A percentile compares a stretch with the other conserved stretches of the same genome.
Evolutionary conservation across 2,888 invertebrate species (phyloP).

Genomic region (Herminia tarsipennalis): DNA sequence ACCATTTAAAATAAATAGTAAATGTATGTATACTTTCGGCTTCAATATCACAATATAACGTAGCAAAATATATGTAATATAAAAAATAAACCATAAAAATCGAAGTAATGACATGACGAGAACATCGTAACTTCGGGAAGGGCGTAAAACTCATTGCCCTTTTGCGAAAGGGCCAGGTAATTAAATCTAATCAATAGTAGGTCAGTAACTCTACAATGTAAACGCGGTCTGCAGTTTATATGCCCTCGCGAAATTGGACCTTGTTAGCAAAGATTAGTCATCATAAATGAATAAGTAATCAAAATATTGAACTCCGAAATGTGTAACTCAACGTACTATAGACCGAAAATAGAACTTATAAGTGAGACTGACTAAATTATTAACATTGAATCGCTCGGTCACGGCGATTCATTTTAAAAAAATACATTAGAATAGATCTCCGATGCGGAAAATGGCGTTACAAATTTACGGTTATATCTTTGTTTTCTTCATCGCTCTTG

Average conservation of each 20-base stretch:
- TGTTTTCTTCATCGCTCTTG: conserved; percentile 21
- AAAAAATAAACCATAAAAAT: no score
- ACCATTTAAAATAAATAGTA: no score
- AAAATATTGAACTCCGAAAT: conserved; percentile 26
- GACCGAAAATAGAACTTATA: conserved; percentile 11
- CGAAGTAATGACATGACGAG: no score
- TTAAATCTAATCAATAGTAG: conserved; percentile 44
- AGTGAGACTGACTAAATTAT: conserved; percentile 20
- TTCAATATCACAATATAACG: neutral
- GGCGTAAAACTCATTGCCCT: conserved; percentile 16
- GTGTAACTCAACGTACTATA: neutral
- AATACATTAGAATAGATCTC: conserved; percentile 69
- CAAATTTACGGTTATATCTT: conserved; percentile 60
- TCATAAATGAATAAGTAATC: conserved; percentile 57
- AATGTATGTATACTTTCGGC: conserved; percentile 2
- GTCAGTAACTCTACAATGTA: conserved; percentile 37
- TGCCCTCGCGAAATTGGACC: conserved; percentile 48
- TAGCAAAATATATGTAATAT: neutral
- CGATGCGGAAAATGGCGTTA: conserved; percentile 81
- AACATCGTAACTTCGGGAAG: no score
- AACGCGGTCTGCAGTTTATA: conserved; percentile 33
- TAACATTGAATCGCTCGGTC: conserved; percentile 33
- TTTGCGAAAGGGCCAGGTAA: conserved; percentile 33
- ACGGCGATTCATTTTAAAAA: conserved; percentile 53
- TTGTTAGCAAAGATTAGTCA: conserved; percentile 66